phyloP scores from a whole-genome alignment of 2,888 invertebrate genomes.

The Eucera pruinosa region DNA sequence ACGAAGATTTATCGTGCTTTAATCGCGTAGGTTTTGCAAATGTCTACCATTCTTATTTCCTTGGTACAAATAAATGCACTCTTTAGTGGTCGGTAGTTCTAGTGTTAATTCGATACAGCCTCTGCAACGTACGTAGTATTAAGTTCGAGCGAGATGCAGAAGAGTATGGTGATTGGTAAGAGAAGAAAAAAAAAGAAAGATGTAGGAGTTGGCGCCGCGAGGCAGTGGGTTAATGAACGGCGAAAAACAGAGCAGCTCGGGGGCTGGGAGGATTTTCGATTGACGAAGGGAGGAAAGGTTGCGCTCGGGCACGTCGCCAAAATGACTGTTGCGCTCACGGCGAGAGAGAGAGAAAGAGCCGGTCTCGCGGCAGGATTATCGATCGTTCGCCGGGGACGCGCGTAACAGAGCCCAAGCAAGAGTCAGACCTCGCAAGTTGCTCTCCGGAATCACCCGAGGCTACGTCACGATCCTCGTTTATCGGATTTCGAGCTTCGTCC shows the following conservation, averaged over 20 bases:
- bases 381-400: slow-evolving; percentile 28
- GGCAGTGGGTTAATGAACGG: slow-evolving; percentile 22
- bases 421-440: slow-evolving; percentile 4
- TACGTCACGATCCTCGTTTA: slow-evolving; percentile 25
- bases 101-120: too few relatives aligned
- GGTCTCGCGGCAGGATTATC: slow-evolving; percentile 21
- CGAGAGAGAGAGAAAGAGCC: too few relatives aligned
- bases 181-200: too few relatives aligned
- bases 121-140: too few relatives aligned
- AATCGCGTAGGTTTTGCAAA: too few relatives aligned
- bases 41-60: too few relatives aligned
- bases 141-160: too few relatives aligned
- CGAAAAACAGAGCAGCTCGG: slow-evolving; percentile 4
- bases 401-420: background rate
- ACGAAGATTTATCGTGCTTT: too few relatives aligned
- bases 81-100: too few relatives aligned
- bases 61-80: too few relatives aligned
- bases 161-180: too few relatives aligned
- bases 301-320: slow-evolving; percentile 39
- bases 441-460: slow-evolving; percentile 33
- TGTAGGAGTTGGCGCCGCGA: slow-evolving; percentile 1
- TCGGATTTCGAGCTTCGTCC: slow-evolving; percentile 6
- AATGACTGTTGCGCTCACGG: slow-evolving; percentile 51
- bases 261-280: slow-evolving; percentile 24
- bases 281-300: slow-evolving; percentile 4